Evolutionary conservation across 2,797 vertebrate species (phyloP).

Genomic region (Pygocentrus nattereri): DNA sequence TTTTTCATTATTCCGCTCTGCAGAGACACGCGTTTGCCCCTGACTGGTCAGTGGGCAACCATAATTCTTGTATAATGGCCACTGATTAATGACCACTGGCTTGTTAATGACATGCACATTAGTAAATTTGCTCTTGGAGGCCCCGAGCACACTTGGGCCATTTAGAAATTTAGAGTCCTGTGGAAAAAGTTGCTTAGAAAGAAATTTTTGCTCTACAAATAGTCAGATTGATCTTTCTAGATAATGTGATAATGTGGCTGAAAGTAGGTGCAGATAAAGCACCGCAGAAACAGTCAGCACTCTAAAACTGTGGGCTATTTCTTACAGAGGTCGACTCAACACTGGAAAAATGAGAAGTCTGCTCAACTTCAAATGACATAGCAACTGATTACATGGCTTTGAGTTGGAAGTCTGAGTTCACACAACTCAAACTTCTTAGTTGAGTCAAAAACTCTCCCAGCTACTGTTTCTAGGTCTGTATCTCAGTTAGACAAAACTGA

Average conservation of each 20-base stretch:
- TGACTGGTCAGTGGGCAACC: slow-evolving; percentile 14
- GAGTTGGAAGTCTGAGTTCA: too few relatives aligned
- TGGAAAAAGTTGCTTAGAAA: neutral
- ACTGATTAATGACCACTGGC: slow-evolving; percentile 22
- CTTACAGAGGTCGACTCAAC: too few relatives aligned
- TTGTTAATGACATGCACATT: slow-evolving; percentile 29
- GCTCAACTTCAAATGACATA: too few relatives aligned
- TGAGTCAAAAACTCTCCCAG: too few relatives aligned
- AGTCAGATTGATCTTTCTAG: neutral
- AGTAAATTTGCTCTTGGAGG: slow-evolving; percentile 11
- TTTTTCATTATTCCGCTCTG: neutral
- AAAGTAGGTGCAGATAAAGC: neutral
- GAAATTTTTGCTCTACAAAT: neutral
- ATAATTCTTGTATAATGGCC: slow-evolving; percentile 26
- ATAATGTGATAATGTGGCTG: neutral
- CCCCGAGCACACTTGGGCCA: neutral
- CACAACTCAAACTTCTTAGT: too few relatives aligned
- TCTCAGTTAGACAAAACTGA: too few relatives aligned
- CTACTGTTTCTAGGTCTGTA: too few relatives aligned
- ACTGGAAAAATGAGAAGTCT: too few relatives aligned
- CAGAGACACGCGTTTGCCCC: neutral
- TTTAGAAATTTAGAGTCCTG: neutral
- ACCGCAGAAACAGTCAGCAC: too few relatives aligned
- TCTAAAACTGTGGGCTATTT: too few relatives aligned
- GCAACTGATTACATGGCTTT: too few relatives aligned